Conservation (phyloP, 1,140 invertebrate species). For the Agrilus planipennis region DNA sequence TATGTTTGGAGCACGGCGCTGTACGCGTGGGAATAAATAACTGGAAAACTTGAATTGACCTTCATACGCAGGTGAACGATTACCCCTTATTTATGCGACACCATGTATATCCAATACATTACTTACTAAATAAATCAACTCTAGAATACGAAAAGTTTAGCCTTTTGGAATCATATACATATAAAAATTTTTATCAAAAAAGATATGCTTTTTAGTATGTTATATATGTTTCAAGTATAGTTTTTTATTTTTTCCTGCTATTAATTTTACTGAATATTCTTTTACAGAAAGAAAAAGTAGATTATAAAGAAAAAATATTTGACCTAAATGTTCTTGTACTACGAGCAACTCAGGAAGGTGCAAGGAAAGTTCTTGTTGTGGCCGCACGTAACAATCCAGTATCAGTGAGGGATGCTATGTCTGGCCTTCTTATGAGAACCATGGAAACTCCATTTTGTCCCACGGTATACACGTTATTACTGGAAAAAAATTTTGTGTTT, state of each 20-base stretch:
- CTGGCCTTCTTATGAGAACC: slow-evolving; percentile 37
- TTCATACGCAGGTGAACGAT: no score
- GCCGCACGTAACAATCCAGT: slow-evolving; percentile 42
- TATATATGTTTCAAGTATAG: neutral
- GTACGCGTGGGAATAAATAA: no score
- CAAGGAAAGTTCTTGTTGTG: slow-evolving; percentile 39
- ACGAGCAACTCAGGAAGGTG: slow-evolving; percentile 42
- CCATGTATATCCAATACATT: no score
- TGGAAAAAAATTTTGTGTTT: slow-evolving; percentile 24
- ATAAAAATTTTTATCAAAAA: no score
- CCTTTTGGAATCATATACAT: no score
- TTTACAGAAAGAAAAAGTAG: slow-evolving; percentile 34
- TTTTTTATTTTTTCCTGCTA: neutral
- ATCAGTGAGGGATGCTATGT: slow-evolving; percentile 40
- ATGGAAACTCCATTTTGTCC: slow-evolving; percentile 14
- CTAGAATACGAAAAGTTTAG: no score
- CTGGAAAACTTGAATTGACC: no score
- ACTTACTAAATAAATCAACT: no score
- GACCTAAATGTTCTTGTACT: slow-evolving; percentile 38
- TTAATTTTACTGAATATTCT: slow-evolving; percentile 12
- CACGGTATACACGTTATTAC: slow-evolving; percentile 25
- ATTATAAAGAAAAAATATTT: slow-evolving; percentile 35
- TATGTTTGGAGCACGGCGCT: no score
- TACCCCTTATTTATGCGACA: no score
- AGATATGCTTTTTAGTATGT: no score